Conservation (phyloP, 2,797 vertebrate species). For the Smutsia gigantea region DNA sequence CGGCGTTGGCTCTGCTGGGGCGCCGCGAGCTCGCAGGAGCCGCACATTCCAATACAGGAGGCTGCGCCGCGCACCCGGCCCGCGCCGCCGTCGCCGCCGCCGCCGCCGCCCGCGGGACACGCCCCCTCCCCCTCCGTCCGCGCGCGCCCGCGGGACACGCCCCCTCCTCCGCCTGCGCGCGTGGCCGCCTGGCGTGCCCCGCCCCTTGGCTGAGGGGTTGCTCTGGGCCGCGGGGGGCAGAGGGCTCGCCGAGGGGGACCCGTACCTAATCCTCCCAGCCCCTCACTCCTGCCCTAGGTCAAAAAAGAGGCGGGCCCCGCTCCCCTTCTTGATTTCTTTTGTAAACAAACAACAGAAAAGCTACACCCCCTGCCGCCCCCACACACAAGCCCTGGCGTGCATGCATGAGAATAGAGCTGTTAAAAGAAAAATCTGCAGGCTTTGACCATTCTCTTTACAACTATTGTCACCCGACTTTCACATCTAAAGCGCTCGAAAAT, state of each 20-base stretch:
- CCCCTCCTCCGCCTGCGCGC: conserved; percentile 26
- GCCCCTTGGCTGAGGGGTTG: not conserved
- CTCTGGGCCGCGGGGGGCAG: fast-evolving
- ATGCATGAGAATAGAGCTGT: conserved; percentile 1
- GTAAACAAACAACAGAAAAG: conserved; percentile 27
- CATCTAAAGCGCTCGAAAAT: not conserved
- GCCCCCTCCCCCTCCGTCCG: conserved; percentile 49
- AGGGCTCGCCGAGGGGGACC: not conserved
- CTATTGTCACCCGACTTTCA: not conserved
- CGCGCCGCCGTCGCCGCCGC: conserved; percentile 64
- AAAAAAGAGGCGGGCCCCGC: not conserved
- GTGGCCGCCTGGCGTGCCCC: conserved; percentile 46
- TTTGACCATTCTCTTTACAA: not conserved
- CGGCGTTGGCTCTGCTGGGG: conserved; percentile 59
- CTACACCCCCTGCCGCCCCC: not conserved
- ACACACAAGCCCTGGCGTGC: not conserved
- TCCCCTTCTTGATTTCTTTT: not conserved
- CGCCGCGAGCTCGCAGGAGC: conserved; percentile 74
- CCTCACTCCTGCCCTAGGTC: not conserved
- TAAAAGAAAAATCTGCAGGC: not conserved
- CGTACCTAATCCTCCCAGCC: not conserved
- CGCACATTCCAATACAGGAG: conserved; percentile 82
- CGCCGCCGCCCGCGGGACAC: conserved; percentile 58
- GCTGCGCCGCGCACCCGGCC: conserved; percentile 67
- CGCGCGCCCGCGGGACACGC: conserved; percentile 73